Conservation (phyloP, 2,797 vertebrate species). For the Trachops cirrhosus region DNA sequence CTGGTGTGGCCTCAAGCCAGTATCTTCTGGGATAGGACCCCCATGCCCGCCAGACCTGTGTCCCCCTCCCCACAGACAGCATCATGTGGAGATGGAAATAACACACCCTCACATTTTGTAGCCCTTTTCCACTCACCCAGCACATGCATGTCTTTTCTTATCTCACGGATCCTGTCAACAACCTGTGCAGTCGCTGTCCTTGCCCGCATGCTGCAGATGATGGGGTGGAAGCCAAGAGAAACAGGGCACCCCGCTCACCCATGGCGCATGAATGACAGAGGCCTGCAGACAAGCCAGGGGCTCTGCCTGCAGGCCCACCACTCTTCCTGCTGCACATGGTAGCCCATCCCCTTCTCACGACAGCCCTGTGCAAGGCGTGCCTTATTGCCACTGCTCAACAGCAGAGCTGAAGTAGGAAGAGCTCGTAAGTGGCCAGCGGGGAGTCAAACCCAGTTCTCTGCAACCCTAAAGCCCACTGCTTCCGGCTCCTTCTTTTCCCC, state of each 20-base stretch:
- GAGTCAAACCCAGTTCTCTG: not conserved
- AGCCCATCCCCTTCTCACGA: not conserved
- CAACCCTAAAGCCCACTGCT: not conserved
- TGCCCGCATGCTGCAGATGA: not conserved
- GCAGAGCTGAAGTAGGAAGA: not conserved
- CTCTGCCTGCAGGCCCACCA: not conserved
- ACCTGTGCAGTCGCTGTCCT: not conserved
- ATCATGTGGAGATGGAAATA: not conserved
- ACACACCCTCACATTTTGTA: not conserved
- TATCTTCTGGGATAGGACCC: not conserved
- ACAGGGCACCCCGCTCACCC: rapidly evolving
- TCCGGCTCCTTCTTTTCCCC: not conserved
- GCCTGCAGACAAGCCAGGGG: not conserved
- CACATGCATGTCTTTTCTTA: not conserved
- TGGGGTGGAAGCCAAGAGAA: not conserved
- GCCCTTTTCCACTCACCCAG: not conserved
- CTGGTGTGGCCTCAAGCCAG: not conserved
- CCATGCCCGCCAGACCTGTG: rapidly evolving
- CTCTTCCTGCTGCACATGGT: rapidly evolving
- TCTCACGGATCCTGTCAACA: not conserved
- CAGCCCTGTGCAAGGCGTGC: not conserved
- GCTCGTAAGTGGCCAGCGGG: rapidly evolving
- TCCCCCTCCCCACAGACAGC: no score
- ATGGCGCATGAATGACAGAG: rapidly evolving
- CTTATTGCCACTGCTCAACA: not conserved